Percentiles rank a stretch among this genome's conserved stretches.
Evolutionary conservation across 2,888 invertebrate genomes (phyloP).

Genomic region (Caenorhabditis virilis): DNA sequence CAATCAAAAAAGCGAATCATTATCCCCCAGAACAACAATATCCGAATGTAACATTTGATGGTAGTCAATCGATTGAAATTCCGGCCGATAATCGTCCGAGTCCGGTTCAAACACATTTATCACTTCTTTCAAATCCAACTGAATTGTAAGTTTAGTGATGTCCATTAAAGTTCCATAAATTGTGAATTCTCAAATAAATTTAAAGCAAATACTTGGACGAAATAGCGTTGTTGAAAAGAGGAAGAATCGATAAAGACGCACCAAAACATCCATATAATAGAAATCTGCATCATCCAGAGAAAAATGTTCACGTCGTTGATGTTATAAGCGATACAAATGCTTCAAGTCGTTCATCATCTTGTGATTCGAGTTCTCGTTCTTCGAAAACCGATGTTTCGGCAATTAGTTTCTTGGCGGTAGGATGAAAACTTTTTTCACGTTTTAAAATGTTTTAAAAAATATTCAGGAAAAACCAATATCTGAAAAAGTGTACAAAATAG

Average conservation of each 20-base stretch:
- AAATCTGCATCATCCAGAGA: not conserved
- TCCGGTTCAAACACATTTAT: conserved; percentile 17
- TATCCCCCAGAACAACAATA: too few species aligned
- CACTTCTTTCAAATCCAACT: conserved; percentile 13
- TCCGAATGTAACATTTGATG: conserved; percentile 4
- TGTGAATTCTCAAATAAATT: not conserved
- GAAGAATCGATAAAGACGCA: conserved; percentile 22
- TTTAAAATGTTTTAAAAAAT: not conserved
- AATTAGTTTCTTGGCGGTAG: not conserved
- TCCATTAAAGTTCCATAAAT: not conserved
- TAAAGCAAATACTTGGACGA: conserved; percentile 27
- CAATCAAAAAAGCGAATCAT: too few species aligned
- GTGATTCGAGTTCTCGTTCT: not conserved
- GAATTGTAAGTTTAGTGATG: conserved; percentile 8
- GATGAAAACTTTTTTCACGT: not conserved
- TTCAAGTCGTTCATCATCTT: not conserved
- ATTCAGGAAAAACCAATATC: conserved; percentile 1
- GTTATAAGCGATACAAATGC: not conserved
- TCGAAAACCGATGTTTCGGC: not conserved
- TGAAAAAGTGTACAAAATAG: not conserved
- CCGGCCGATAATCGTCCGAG: conserved; percentile 22
- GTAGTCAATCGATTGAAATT: conserved; percentile 20
- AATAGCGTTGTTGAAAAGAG: conserved; percentile 32
- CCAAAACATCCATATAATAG: conserved; percentile 35
- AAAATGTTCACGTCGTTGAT: not conserved